phyloP scores from a whole-genome alignment of 2,797 vertebrate genomes.

The Strix occidentalis region DNA sequence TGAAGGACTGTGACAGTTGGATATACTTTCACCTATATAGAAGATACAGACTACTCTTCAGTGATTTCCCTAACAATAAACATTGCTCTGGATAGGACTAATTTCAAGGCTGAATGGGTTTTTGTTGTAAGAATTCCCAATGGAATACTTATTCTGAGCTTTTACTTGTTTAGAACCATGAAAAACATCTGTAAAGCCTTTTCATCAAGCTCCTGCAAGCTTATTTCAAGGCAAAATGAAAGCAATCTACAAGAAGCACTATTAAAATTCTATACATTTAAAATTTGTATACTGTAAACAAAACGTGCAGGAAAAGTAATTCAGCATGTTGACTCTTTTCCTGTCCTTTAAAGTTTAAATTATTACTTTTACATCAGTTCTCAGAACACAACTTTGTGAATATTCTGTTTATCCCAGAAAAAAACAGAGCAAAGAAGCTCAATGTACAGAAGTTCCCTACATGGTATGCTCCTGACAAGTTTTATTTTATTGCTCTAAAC shows the following conservation, averaged over 20 bases:
- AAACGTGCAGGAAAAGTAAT: neutral
- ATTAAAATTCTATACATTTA: neutral
- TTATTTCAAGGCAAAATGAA: neutral
- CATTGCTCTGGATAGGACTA: neutral
- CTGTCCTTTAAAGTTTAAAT: neutral
- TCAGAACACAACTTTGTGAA: neutral
- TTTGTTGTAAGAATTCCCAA: neutral
- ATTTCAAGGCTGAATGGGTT: neutral
- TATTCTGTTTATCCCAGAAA: neutral
- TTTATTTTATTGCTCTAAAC: neutral
- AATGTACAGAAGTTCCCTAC: neutral
- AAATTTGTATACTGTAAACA: neutral
- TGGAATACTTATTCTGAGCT: neutral
- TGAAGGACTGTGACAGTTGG: neutral
- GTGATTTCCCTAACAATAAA: neutral
- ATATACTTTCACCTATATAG: neutral
- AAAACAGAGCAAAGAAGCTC: neutral
- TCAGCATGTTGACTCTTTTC: neutral
- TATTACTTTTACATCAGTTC: neutral
- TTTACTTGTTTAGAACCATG: neutral
- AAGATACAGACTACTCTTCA: neutral
- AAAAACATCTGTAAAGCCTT: neutral
- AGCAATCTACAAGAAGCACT: neutral
- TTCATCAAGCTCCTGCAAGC: neutral
- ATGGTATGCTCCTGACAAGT: neutral